Percentiles rank a stretch among this genome's conserved stretches.
phyloP scores from a whole-genome alignment of 2,888 invertebrate species.

The Cremastinae sp. region DNA sequence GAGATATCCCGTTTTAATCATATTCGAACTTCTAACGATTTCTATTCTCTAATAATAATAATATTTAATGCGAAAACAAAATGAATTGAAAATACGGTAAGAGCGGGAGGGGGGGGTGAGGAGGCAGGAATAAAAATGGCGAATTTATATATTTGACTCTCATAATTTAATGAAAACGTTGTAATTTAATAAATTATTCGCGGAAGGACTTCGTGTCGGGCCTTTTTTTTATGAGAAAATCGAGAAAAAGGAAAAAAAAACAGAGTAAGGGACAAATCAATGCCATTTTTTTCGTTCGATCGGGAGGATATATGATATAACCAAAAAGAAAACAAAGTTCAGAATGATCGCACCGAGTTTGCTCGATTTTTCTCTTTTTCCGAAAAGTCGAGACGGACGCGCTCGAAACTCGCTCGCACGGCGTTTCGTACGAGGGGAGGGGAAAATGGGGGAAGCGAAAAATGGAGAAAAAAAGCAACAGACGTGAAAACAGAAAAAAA shows the following conservation, averaged over 20 bases:
- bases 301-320: too few species aligned
- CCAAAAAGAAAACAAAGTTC: too few species aligned
- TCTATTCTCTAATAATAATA: conserved; percentile 59
- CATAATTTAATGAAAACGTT: conserved; percentile 64
- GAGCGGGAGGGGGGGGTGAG: too few species aligned
- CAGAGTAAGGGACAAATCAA: conserved; percentile 15
- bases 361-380: conserved; percentile 8
- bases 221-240: conserved; percentile 28
- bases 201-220: conserved; percentile 46
- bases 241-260: conserved; percentile 13
- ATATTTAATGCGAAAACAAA: conserved; percentile 34
- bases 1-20: conserved; percentile 51
- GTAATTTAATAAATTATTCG: conserved; percentile 68
- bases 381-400: conserved; percentile 19
- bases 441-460: too few species aligned
- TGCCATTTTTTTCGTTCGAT: background rate
- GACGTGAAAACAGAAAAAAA: conserved; percentile 17
- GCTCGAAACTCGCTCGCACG: conserved; percentile 49
- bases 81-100: background rate
- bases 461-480: conserved; percentile 13
- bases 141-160: conserved; percentile 60
- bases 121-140: conserved; percentile 29
- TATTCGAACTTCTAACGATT: conserved; percentile 62
- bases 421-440: conserved; percentile 11
- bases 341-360: background rate